phyloP scores from a whole-genome alignment of 2,113 vertebrate species.

The Thamnaconus septentrionalis region DNA sequence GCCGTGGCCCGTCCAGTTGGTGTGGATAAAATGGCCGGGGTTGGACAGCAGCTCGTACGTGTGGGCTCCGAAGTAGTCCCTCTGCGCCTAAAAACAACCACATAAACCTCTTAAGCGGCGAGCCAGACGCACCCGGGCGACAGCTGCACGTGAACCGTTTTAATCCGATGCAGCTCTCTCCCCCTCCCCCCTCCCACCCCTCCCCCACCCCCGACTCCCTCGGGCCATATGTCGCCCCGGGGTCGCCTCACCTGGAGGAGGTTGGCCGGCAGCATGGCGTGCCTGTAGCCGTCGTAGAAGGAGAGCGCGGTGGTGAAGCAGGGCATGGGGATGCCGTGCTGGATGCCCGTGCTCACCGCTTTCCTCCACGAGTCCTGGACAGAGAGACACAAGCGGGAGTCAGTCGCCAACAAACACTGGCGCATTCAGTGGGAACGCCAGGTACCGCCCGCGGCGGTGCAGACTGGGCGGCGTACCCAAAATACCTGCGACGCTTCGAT shows the following conservation, averaged over 20 bases:
- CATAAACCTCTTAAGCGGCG: not conserved
- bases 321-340: slow-evolving; percentile 93
- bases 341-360: slow-evolving; percentile 85
- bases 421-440: not conserved
- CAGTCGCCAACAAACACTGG: not conserved
- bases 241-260: slow-evolving; percentile 86
- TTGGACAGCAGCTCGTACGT: slow-evolving; percentile 88
- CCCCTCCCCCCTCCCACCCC: too few relatives aligned
- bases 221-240: slow-evolving; percentile 20
- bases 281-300: slow-evolving; percentile 96
- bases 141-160: not conserved
- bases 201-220: not conserved
- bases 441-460: too few relatives aligned
- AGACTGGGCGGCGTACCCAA: too few relatives aligned
- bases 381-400: not conserved
- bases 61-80: slow-evolving; percentile 97
- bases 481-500: too few relatives aligned
- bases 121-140: too few relatives aligned
- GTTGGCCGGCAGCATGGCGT: slow-evolving; percentile 88
- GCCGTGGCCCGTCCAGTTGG: slow-evolving; percentile 95
- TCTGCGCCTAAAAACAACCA: slow-evolving; percentile 83
- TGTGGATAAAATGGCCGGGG: slow-evolving; percentile 87
- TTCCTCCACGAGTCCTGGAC: slow-evolving; percentile 89
- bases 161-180: not conserved
- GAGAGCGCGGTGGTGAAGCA: slow-evolving; percentile 95